Percentiles rank a stretch among this genome's conserved stretches.
phyloP scores from a whole-genome alignment of 2,888 invertebrate genomes.

The Onthophagus sagittarius region DNA sequence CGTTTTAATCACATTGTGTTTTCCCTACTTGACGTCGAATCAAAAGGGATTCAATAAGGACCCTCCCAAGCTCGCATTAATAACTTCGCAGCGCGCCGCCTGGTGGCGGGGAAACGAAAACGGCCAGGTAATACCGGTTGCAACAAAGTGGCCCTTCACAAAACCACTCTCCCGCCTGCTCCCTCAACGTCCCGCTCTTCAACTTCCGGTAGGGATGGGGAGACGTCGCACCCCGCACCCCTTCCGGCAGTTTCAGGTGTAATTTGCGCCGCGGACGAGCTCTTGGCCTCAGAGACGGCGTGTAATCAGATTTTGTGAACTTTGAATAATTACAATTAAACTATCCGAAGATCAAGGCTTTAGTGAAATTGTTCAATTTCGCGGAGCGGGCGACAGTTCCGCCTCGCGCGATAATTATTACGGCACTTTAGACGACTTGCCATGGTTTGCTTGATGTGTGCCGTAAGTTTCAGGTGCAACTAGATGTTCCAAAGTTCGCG shows the following conservation, averaged over 20 bases:
- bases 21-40: slow-evolving; percentile 1
- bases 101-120: background rate
- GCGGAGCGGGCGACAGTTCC: background rate
- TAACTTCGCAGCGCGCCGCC: slow-evolving; percentile 1
- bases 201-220: background rate
- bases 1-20: slow-evolving; percentile 12
- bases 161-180: background rate
- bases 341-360: slow-evolving; percentile 34
- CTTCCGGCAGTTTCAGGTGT: slow-evolving; percentile 3
- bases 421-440: background rate
- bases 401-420: background rate
- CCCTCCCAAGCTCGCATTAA: slow-evolving; percentile 1
- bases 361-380: slow-evolving; percentile 33
- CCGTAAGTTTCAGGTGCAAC: background rate
- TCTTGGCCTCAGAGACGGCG: background rate
- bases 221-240: background rate
- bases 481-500: background rate
- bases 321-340: slow-evolving; percentile 34
- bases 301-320: slow-evolving; percentile 22
- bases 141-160: background rate
- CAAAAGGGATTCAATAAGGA: slow-evolving; percentile 10
- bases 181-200: background rate
- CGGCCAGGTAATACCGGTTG: background rate
- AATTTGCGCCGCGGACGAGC: slow-evolving; percentile 3
- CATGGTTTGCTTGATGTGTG: background rate